Evolutionary conservation across 2,888 invertebrate species (phyloP), one percentile per base, ranked within the genome.

Genomic region (Piscicola geometra): DNA sequence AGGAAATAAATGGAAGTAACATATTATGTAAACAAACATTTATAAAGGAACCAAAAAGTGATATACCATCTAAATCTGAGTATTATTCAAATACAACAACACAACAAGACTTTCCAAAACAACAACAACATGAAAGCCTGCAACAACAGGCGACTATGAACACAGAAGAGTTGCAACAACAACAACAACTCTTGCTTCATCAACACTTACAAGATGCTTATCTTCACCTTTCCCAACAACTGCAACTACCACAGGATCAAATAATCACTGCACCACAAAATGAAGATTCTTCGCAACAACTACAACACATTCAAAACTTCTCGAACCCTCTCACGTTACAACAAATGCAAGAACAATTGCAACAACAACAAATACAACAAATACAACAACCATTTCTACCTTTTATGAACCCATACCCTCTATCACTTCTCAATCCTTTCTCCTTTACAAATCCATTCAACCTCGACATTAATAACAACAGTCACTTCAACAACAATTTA

Each of bases 201-300:
- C 60, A 56, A 56, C 60, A 56, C 3, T 15, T 56, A 15, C 60
- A 56, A 25, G n/a, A 21, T 56, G 60, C 15, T 30, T 35, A 33
- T 33, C 9, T 9, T 5, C 67, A 67, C 3, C 2, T 52, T 30
- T 47, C 1, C 9, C 50, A n/a, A 30, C 47, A 30, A 52, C 52
- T 25, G 12, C 71, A 2, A 47, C 41, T 15, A 9, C 64, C 15
- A 21, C 47, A n/a, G n/a, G n/a, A n/a, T n/a, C n/a, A n/a, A n/a
- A n/a, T n/a, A n/a, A n/a, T 47, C 32, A 2, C 71, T 50, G 5
- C 33, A 36, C 71, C 18, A 68, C 68, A 50, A 71, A 50, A 52
- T 30, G 52, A 71, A 75, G 30, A 21, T 52, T n/a, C 30, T 30
- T 50, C 21, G 52, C 32, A 71, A 71, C 32, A 30, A 71, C 56